phyloP scores from a whole-genome alignment of 2,797 vertebrate genomes.

The Benthosema pterotum region DNA sequence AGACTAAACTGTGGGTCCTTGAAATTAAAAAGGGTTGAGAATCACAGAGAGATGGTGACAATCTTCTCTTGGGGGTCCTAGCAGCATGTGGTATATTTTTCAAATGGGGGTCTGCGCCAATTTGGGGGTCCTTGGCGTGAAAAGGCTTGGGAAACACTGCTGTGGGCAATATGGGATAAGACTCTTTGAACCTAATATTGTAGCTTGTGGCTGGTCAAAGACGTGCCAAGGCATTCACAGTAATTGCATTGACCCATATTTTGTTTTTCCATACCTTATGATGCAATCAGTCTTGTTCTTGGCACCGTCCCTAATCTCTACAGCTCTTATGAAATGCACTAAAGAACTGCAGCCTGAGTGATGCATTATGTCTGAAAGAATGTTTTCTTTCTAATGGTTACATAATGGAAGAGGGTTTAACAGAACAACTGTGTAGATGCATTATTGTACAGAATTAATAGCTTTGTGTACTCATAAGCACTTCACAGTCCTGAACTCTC shows the following conservation, averaged over 20 bases:
- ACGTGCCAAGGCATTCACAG: constrained; percentile 8
- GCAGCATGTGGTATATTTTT: too few relatives aligned
- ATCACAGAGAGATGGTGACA: too few relatives aligned
- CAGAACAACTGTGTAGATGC: constrained; percentile 23
- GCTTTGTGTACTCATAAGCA: not conserved
- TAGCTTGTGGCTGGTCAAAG: not conserved
- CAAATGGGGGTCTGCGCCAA: too few relatives aligned
- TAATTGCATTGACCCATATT: constrained; percentile 4
- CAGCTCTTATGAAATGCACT: constrained; percentile 20
- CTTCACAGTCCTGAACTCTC: not conserved
- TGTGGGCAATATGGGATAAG: too few relatives aligned
- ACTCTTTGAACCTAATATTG: too few relatives aligned
- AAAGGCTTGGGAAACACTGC: too few relatives aligned
- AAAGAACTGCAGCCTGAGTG: not conserved
- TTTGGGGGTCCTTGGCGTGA: too few relatives aligned
- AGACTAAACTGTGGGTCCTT: too few relatives aligned
- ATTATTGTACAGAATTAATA: constrained; percentile 28
- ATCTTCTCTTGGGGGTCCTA: too few relatives aligned
- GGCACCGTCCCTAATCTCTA: not conserved
- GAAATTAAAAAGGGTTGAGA: too few relatives aligned
- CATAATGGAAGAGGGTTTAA: constrained; percentile 46
- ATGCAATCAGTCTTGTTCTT: not conserved
- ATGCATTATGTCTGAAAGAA: constrained; percentile 44
- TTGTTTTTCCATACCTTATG: not conserved
- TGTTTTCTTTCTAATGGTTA: constrained; percentile 45